Base-by-base conservation (phyloP, 2,888 invertebrate genomes). In the Diplazon laetatorius region DNA sequence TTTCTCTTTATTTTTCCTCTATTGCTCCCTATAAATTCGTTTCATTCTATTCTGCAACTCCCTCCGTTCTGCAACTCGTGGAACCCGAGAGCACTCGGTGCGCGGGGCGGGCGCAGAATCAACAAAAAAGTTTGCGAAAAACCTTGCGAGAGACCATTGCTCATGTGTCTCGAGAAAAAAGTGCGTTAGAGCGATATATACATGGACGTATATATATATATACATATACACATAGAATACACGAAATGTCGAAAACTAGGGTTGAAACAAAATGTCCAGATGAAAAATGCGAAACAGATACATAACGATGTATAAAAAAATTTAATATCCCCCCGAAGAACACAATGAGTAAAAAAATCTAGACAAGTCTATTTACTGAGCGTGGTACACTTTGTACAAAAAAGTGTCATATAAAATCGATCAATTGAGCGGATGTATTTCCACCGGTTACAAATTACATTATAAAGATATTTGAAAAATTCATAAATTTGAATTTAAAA, bases 81-180 rank as follows among this genome's bases (percentile, higher is more conserved):
- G 35, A 60, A n/a, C n/a, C n/a, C n/a, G n/a, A n/a, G n/a, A n/a
- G n/a, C n/a, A n/a, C n/a, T n/a, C n/a, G n/a, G n/a, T n/a, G n/a
- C n/a, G n/a, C n/a, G n/a, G n/a, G n/a, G n/a, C n/a, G n/a, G n/a
- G n/a, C n/a, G n/a, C n/a, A n/a, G n/a, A n/a, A 65, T 50, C 42
- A 50, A 39, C 39, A 65, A 44, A 59, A 76, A 72, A 76, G 76
- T 76, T 76, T 60, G 30, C 39, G 39, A 25, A 48, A 42, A 68
- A 77, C 60, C 68, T 72, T 62, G 39, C 55, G 66, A 66, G 66
- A 60, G 37, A 50, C 62, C 55, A 73, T 57, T 72, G 18, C 48
- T 72, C 55, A 25, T 60, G 35, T 68, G 52, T 55, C 35, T 55
- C 37, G 30, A 30, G 30, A 30, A 44, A 52, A 30, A 22, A 70